Evolutionary conservation across 1,140 invertebrate genomes (phyloP).

Genomic region (Anastatus disparis): DNA sequence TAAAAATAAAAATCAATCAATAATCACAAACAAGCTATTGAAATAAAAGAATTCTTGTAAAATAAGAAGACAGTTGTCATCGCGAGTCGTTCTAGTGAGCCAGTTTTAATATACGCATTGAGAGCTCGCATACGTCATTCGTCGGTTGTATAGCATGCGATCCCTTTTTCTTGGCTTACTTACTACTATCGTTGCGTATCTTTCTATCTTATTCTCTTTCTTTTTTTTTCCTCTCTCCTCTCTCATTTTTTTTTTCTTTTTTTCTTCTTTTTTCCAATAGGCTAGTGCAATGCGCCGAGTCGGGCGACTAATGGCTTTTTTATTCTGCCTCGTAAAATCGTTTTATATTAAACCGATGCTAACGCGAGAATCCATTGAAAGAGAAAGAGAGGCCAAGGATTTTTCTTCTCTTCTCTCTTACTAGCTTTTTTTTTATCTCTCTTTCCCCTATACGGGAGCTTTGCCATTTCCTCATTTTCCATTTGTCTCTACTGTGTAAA

Average conservation of each 20-base stretch:
- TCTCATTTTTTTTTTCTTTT: constrained; percentile 21
- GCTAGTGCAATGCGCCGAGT: not conserved
- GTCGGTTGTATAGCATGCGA: constrained; percentile 4
- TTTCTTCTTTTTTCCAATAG: constrained; percentile 43
- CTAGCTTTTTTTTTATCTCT: not conserved
- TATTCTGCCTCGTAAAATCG: constrained; percentile 54
- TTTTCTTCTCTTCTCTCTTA: too few relatives aligned
- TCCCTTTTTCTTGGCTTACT: constrained; percentile 3
- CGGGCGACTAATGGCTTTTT: constrained; percentile 54
- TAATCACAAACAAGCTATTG: not conserved
- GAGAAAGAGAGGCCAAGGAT: constrained; percentile 6
- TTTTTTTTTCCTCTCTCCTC: constrained; percentile 28
- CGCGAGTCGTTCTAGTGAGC: constrained; percentile 19
- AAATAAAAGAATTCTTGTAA: constrained; percentile 15
- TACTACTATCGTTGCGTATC: not conserved
- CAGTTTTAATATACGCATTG: constrained; percentile 23
- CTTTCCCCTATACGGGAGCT: not conserved
- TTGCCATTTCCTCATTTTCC: constrained; percentile 40
- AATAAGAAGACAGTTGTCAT: not conserved
- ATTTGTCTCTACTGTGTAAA: constrained; percentile 26
- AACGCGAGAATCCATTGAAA: constrained; percentile 47
- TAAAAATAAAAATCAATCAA: not conserved
- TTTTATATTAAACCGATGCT: constrained; percentile 54
- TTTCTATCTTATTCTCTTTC: constrained; percentile 36
- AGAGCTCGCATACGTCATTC: constrained; percentile 28